A percentile compares a stretch with the other conserved stretches of the same genome.
These are phyloP conservation scores for Poicephalus gulielmi DNA, from an alignment of 2,113 vertebrate species.

Conservation along the genomic window DNA sequence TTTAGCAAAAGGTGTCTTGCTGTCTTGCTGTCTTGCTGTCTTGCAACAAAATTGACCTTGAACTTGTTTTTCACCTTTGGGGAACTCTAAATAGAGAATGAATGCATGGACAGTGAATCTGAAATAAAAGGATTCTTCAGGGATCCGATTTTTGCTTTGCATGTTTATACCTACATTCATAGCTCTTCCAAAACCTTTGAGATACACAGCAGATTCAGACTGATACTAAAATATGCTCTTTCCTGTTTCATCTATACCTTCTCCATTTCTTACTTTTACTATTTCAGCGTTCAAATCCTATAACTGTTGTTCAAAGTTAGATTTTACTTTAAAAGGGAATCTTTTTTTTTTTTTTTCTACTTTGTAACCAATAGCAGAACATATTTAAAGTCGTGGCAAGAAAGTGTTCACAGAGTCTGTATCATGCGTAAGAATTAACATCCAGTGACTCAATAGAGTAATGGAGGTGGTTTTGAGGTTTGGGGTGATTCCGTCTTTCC, in stretches of 20 bases:
- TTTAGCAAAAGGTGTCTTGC: neutral
- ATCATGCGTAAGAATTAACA: neutral
- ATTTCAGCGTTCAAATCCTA: neutral
- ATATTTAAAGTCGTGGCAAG: neutral
- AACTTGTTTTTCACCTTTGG: neutral
- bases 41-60: neutral
- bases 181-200: neutral
- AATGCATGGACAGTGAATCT: neutral
- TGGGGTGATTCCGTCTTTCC: neutral
- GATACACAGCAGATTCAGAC: neutral
- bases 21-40: neutral
- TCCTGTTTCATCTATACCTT: neutral
- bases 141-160: neutral
- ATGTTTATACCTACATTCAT: neutral
- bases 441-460: neutral
- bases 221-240: neutral
- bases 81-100: neutral
- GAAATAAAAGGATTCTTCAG: neutral
- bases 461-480: neutral
- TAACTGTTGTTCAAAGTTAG: neutral
- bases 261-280: rapidly evolving
- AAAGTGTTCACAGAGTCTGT: rapidly evolving
- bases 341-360: rapidly evolving
- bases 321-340: neutral
- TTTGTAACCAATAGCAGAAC: neutral